phyloP scores from a whole-genome alignment of 1,140 invertebrate genomes.

The Drosophila ambigua region DNA sequence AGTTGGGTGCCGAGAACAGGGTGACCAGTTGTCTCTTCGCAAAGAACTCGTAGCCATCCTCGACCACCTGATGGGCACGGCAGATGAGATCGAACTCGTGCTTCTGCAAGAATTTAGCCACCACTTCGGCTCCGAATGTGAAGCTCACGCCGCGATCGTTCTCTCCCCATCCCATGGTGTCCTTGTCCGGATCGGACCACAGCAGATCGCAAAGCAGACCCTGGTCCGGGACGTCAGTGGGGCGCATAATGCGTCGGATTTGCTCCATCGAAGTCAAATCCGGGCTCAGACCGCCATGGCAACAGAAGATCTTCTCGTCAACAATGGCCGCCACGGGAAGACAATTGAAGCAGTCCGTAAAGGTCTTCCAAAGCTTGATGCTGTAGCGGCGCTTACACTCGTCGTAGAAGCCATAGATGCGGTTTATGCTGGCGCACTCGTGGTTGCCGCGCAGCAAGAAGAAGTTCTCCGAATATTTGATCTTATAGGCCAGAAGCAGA shows the following conservation, averaged over 20 bases:
- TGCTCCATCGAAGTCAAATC: conserved; percentile 96
- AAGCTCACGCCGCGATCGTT: conserved; percentile 98
- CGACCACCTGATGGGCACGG: conserved; percentile 98
- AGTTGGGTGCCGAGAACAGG: conserved; percentile 98
- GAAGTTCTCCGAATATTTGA: conserved; percentile 95
- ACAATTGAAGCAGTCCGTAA: conserved; percentile 99
- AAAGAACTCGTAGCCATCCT: conserved; percentile 99
- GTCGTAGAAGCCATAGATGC: conserved; percentile 98
- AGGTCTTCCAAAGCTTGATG: conserved; percentile 99
- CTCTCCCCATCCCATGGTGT: conserved; percentile 95
- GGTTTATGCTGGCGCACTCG: conserved; percentile 96
- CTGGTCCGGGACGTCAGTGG: conserved; percentile 96
- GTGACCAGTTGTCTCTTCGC: conserved; percentile 99
- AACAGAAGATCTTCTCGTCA: conserved; percentile 99
- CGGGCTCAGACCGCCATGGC: conserved; percentile 96
- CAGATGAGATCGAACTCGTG: conserved; percentile 98
- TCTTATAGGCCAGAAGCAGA: conserved; percentile 97
- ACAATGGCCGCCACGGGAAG: conserved; percentile 98
- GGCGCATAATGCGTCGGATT: conserved; percentile 95
- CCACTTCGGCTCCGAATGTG: conserved; percentile 96
- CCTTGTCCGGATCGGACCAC: conserved; percentile 99
- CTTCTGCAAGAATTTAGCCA: conserved; percentile 96
- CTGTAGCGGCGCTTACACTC: conserved; percentile 98
- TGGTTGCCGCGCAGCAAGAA: conserved; percentile 94
- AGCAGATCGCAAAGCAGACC: conserved; percentile 97